Percentiles rank a stretch among this genome's conserved stretches.
Conservation (phyloP, 2,797 vertebrate genomes). For the Moxostoma hubbsi region DNA sequence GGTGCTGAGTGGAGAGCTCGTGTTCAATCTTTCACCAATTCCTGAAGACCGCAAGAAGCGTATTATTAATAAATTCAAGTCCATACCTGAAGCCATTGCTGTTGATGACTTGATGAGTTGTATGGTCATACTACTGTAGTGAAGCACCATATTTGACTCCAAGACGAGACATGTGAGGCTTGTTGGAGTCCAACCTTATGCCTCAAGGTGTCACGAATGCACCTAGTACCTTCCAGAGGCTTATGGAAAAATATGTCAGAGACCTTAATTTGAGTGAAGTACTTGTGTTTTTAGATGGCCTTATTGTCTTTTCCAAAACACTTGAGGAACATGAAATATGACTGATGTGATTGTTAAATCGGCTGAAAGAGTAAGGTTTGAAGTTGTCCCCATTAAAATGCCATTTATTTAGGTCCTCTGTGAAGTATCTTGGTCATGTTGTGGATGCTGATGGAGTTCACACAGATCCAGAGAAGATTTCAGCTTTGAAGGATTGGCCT, state of each 20-base stretch:
- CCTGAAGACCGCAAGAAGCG: not conserved
- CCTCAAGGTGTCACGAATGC: no score
- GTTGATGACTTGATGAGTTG: constrained; percentile 13
- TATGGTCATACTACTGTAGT: constrained; percentile 29
- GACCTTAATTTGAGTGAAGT: not conserved
- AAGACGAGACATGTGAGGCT: constrained; percentile 28
- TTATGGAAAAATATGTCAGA: constrained; percentile 12
- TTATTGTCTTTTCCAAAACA: constrained; percentile 7
- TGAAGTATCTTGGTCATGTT: not conserved
- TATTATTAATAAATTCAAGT: constrained; percentile 24
- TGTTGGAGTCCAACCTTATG: no score
- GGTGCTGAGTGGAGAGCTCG: not conserved
- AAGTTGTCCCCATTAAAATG: not conserved
- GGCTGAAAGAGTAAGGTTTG: not conserved
- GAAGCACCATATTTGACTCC: constrained; percentile 39
- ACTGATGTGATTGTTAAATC: not conserved
- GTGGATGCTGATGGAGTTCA: not conserved
- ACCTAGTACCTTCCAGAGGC: constrained; percentile 7
- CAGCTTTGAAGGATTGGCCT: not conserved
- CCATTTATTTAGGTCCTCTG: not conserved
- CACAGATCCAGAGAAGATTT: not conserved
- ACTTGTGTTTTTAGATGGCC: not conserved
- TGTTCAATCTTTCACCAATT: constrained; percentile 32
- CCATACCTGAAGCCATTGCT: constrained; percentile 45
- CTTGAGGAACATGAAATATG: not conserved